Evolutionary conservation across 2,888 invertebrate species (phyloP), one percentile per base, ranked within the genome.

Genomic region (Dermolepida albohirtum): DNA sequence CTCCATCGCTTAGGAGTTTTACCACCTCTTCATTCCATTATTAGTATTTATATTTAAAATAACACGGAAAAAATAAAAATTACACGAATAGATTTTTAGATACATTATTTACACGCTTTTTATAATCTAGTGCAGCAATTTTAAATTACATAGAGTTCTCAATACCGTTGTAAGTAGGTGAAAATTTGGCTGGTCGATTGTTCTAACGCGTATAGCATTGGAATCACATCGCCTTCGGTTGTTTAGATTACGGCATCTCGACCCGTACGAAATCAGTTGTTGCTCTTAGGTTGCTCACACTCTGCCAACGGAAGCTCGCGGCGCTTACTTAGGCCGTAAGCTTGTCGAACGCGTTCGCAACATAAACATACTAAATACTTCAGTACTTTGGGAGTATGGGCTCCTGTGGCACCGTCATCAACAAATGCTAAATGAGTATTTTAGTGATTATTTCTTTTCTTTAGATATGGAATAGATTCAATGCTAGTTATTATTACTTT

Each of bases 181-280:
- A 69, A 27, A 47, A 63, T 54, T 66, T 69, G 51, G 10, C 66
- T 69, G 69, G 69, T 47, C 54, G 59, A 69, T 62, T 69, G 69
- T 66, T 52, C 55, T 64, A 66, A 71, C 64, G 67, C 55, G 74
- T 75, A 75, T 76, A 75, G 74, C 74, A 76, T 77, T 74, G 73
- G 75, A 79, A 80, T 80, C 79, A 78, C 79, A 79, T 76, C 77
- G 77, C 80, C 74, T 50, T 55, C 66, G 78, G 80, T 70, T 80
- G 77, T 81, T 81, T 80, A 77, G 79, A 78, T 79, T 79, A 76
- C 75, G 71, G 76, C 78, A 77, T 79, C 79, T 79, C 77, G 76
- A 77, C 75, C 75, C 75, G 76, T 70, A 74, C 76, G 73, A 73
- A 78, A 75, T 77, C 76, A 75, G 75, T 77, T 79, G 79, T 80